Evolutionary conservation across 2,113 vertebrate genomes (phyloP).

Genomic region (Boulengerochromis microlepis): DNA sequence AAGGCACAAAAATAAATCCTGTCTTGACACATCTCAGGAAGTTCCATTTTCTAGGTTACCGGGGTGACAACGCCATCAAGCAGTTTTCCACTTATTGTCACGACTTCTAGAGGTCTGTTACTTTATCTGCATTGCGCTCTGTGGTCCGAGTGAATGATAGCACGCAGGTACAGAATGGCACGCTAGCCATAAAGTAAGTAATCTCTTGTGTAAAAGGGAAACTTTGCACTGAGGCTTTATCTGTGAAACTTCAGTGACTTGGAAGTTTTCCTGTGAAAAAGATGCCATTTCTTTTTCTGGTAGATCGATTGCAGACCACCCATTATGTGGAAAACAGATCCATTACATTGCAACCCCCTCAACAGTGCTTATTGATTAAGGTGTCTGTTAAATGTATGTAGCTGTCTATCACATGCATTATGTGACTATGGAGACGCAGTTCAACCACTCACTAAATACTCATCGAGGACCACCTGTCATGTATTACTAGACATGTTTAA

Average conservation of each 20-base stretch:
- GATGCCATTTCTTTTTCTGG: conserved; percentile 13
- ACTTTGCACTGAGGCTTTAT: not conserved
- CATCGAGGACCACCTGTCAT: not conserved
- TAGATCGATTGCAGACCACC: conserved; percentile 7
- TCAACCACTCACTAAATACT: not conserved
- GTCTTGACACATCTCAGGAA: not conserved
- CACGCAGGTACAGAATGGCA: not conserved
- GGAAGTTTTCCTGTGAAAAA: conserved; percentile 5
- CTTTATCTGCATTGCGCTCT: not conserved
- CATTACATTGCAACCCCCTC: not conserved
- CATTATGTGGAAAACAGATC: not conserved
- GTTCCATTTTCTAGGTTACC: not conserved
- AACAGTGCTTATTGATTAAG: not conserved
- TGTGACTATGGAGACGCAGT: not conserved
- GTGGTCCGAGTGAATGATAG: not conserved
- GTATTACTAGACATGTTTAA: not conserved
- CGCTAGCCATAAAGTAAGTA: not conserved
- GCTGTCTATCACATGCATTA: not conserved
- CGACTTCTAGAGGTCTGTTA: not conserved
- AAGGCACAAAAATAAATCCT: not conserved
- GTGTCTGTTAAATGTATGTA: conserved; percentile 1
- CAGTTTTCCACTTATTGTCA: not conserved
- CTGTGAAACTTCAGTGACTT: not conserved
- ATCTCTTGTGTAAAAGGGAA: not conserved
- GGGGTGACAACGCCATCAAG: not conserved